Base-by-base conservation (phyloP, 2,797 vertebrate species). In the Macropodus opercularis region DNA sequence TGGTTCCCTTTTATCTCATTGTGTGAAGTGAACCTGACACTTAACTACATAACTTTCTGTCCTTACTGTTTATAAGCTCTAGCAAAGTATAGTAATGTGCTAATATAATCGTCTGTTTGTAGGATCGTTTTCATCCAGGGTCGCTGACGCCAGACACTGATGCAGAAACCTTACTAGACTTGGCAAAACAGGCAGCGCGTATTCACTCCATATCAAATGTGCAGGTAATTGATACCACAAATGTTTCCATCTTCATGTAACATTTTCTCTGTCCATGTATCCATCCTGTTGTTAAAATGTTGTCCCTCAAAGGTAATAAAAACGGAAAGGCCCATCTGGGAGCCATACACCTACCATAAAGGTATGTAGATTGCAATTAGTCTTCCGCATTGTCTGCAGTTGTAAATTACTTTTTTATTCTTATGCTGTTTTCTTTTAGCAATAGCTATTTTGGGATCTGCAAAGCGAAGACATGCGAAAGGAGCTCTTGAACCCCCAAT, bases 141-240 rank as follows among this genome's bases (percentile, higher is more conserved):
- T 84, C 86, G 0, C 34, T 84, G 63, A 38, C 41, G n/a, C 27
- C 56, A 15, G 26, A 2, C 11, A 9, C 15, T n/a, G 46, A 67
- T 17, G 3, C 32, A 24, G 70, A 82, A 13, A 58, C 61, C 8
- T 48, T 90, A 8, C 39, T 89, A 73, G 86, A 91, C 35, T 63
- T 90, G 47, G 90, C 89, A 34, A 83, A 70, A 61, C 84, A 87
- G 48, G 86, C 88, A 3, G 55, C 48, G 2, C 1, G 4, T 6
- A 7, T 69, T 47, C 80, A 85, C 39, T 0, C 5, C 2, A 2
- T 26, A 9, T 49, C 44, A 14, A 1, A 27, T 11, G 11, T 69
- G 10, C 84, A 90, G 90, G 89, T 90, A 84, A 35, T 40, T 5
- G 23, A 2, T 12, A 24, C 0, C 4, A 19, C n/a, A 0, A 49